Evolutionary conservation across 92 coral and sea anemone species (phyloP).

Genomic region (Chrysogorgia sp.): DNA sequence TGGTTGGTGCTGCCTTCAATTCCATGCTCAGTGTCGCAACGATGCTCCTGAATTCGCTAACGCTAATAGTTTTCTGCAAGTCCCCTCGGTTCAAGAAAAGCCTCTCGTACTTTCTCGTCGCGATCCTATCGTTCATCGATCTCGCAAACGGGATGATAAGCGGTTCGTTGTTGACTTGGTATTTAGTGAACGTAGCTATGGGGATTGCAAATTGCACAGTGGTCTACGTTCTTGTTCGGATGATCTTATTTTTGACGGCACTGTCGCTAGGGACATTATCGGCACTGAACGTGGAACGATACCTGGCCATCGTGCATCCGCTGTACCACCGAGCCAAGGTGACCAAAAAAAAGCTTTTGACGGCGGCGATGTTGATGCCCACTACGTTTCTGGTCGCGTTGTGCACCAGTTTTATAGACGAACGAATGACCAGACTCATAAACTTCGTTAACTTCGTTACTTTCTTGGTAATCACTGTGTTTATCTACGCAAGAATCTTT

Average conservation of each 20-base stretch:
- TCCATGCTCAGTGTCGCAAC: not conserved
- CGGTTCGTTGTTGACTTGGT: not conserved
- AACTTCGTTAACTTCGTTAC: not conserved
- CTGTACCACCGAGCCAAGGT: not conserved
- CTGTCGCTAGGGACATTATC: not conserved
- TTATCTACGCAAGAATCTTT: not conserved
- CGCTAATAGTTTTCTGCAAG: not conserved
- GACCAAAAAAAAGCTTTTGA: conserved; percentile 11
- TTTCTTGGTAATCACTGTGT: not conserved
- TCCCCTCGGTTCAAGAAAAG: conserved; percentile 9
- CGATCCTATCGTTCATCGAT: conserved; percentile 18
- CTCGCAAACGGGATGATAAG: not conserved
- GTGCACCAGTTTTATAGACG: not conserved
- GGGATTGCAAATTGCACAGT: not conserved
- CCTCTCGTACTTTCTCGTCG: not conserved
- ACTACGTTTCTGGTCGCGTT: not conserved
- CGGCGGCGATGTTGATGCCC: not conserved
- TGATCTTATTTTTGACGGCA: not conserved
- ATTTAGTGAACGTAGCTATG: not conserved
- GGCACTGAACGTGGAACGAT: conserved; percentile 3
- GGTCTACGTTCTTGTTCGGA: not conserved
- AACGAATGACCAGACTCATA: not conserved
- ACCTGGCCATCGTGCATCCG: conserved; percentile 20
- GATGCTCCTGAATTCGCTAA: not conserved
- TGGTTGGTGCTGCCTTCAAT: too few species aligned